Evolutionary conservation across 2,797 vertebrate species (phyloP), one percentile per base, ranked within the genome.

Genomic region (Rhadinocentrus ornatus): DNA sequence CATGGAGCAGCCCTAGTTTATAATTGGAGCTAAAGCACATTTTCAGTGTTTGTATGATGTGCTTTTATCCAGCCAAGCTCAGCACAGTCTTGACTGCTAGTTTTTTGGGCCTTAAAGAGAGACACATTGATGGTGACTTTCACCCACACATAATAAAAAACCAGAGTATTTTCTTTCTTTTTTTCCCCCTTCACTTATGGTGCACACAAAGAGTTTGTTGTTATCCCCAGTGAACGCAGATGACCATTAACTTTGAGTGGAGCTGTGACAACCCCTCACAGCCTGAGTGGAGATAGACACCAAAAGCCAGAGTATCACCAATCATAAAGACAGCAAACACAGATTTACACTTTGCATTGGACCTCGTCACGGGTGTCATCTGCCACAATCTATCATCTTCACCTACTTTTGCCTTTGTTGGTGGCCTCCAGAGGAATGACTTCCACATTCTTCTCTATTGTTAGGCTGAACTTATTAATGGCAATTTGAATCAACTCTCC

Each of bases 311-410:
- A 44, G 78, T 63, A 71, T 85, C 84, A 80, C 73, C 81, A 59
- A 65, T 88, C 87, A 80, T 77, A 62, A 70, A 86, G 81, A 88
- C 85, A 77, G 86, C 68, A 70, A 70, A 78, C 37, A 35, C 56
- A 65, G 77, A 87, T 89, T 88, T 86, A 86, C 75, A 60, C 79
- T 59, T 69, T 57, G 66, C 73, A n/a, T 66, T 62, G 59, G 84
- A 74, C 75, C 86, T 77, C 69, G 71, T 86, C 84, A 80, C 9
- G 22, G 71, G 56, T 76, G 68, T 78, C 74, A 84, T 78, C 69
- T 78, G 80, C 55, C 78, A 80, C 66, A 44, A 57, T 90, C 64
- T 5, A 31, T 85, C 80, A 83, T 9, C 44, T n/a, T 64, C 56
- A 48, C 39, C 53, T 35, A 60, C 13, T 57, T n/a, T 2, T 15